Conservation (phyloP, 2,113 vertebrate species). For the Sclerurus mexicanus region DNA sequence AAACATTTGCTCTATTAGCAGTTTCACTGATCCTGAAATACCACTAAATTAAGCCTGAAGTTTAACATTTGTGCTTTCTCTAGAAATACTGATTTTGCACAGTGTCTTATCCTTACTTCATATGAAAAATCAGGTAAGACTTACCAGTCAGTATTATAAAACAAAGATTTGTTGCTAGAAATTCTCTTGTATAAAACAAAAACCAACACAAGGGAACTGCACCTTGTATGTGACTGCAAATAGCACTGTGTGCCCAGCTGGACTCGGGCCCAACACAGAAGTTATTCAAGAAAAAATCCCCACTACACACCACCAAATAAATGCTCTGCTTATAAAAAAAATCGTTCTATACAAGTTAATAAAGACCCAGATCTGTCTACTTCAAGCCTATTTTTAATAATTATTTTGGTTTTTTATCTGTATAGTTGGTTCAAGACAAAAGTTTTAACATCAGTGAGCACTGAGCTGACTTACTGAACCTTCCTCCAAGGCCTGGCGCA, state of each 20-base stretch:
- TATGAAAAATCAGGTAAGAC: background rate
- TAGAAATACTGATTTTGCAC: background rate
- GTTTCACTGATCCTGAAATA: background rate
- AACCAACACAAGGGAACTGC: background rate
- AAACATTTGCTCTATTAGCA: background rate
- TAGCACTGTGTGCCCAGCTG: background rate
- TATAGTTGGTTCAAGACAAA: background rate
- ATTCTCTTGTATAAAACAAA: background rate
- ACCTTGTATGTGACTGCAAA: background rate
- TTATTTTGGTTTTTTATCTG: background rate
- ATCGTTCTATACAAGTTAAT: background rate
- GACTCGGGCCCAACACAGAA: background rate
- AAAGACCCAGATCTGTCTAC: background rate
- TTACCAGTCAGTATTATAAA: background rate
- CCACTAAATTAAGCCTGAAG: background rate
- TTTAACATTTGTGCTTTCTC: background rate
- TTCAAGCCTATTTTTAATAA: background rate
- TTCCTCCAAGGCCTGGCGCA: slow-evolving; percentile 86
- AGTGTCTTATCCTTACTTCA: background rate
- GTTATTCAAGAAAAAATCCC: background rate
- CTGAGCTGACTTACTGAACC: slow-evolving; percentile 85
- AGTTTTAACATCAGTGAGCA: background rate
- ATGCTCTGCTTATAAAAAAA: background rate
- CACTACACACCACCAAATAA: background rate
- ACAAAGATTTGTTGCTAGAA: background rate